These are phyloP conservation scores for Oenanthe melanoleuca DNA, from an alignment of 2,113 vertebrate species.

Conservation along the genomic window DNA sequence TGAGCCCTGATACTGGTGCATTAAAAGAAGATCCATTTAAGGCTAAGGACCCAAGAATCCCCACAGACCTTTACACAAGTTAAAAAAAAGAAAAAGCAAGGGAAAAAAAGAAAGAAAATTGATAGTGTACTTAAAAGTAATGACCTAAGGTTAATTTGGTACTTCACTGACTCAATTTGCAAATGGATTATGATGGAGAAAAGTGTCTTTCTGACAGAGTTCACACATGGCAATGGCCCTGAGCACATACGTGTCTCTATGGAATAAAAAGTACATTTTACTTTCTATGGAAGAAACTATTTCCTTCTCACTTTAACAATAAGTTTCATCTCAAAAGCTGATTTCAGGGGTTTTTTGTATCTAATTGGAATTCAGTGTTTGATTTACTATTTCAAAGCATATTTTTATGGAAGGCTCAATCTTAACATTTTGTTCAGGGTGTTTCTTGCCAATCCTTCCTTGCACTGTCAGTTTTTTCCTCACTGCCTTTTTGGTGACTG, in stretches of 20 bases:
- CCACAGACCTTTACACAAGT: background rate
- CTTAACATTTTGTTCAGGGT: background rate
- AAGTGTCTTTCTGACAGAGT: background rate
- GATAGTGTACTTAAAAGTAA: background rate
- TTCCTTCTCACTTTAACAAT: background rate
- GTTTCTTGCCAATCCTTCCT: background rate
- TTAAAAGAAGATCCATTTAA: background rate
- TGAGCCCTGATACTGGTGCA: background rate
- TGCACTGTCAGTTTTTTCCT: background rate
- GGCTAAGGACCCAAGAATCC: background rate
- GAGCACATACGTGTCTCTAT: rapidly evolving
- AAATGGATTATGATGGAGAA: background rate
- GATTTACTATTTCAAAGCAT: background rate
- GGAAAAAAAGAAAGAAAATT: background rate
- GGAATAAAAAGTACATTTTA: background rate
- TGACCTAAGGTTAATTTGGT: background rate
- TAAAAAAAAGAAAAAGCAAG: background rate
- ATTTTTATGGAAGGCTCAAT: background rate
- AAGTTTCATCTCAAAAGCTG: background rate
- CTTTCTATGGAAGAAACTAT: background rate
- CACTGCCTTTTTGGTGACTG: background rate
- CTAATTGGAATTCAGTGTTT: background rate
- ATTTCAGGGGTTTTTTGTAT: background rate
- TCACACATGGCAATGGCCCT: background rate
- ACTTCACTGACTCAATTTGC: background rate